Percentiles rank a stretch among this genome's conserved stretches.
Conservation (phyloP, 2,113 vertebrate genomes). For the Chionis minor region DNA sequence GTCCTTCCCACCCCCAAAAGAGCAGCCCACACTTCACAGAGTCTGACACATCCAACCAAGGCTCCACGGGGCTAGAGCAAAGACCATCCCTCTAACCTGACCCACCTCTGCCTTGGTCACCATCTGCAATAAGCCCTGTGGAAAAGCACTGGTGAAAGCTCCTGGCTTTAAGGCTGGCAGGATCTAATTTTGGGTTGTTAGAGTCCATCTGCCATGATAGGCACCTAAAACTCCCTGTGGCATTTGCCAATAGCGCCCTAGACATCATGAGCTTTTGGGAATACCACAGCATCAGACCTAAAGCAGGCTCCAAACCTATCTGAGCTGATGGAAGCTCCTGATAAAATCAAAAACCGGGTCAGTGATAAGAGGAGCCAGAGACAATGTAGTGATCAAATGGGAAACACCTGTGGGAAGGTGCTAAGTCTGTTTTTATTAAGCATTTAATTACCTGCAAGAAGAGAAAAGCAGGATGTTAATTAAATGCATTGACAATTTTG, state of each 20-base stretch:
- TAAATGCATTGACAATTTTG: background rate
- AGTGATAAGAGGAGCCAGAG: background rate
- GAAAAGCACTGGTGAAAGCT: background rate
- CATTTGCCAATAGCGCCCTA: background rate
- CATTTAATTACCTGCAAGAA: conserved; percentile 11
- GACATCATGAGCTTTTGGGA: background rate
- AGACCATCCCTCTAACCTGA: background rate
- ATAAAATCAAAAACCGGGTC: background rate
- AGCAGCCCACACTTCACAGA: background rate
- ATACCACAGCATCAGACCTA: background rate
- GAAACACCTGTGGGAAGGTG: background rate
- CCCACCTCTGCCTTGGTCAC: background rate
- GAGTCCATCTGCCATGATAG: background rate
- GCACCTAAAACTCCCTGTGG: background rate
- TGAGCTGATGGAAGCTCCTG: background rate
- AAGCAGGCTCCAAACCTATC: background rate
- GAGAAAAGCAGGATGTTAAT: conserved; percentile 9
- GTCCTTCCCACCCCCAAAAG: background rate
- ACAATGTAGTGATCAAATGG: background rate
- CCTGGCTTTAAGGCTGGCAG: background rate
- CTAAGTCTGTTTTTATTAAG: conserved; percentile 16
- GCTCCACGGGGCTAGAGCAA: background rate
- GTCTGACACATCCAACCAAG: background rate
- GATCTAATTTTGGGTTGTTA: background rate
- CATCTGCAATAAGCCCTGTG: background rate